Evolutionary conservation across 2,113 vertebrate genomes (phyloP), one percentile per base, ranked within the genome.

Genomic region (Corydoras maculifer): DNA sequence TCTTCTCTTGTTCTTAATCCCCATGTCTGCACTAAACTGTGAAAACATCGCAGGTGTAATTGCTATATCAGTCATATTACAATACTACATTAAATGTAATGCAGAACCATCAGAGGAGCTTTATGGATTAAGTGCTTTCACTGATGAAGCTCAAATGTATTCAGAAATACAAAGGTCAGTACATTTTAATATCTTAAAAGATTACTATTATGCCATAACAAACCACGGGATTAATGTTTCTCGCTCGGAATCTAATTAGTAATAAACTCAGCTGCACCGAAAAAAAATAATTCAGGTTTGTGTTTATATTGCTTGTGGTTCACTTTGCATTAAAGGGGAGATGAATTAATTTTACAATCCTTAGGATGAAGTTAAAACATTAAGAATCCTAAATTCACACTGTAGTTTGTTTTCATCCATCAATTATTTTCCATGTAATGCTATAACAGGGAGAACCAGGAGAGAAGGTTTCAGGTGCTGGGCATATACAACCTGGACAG

Each of bases 111-210:
- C 65, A 54, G 60, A 63, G 12, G 55, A 7, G 31, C 25, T 3
- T 14, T 13, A 12, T 25, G 30, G 49, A n/a, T 6, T 54, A 30
- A 64, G 32, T 29, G 61, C 32, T 71, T 58, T 49, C 11, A 50
- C 55, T 30, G 55, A 15, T 11, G 1, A 68, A 48, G 54, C 4
- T 43, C 15, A 5, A 29, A 30, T 50, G 11, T 53, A 25, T 29
- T 8, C 51, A 57, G 48, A 31, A 5, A 64, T 31, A n/a, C 18
- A 32, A 60, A 60, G 48, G 3, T 18, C 35, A 58, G 5, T 31
- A 8, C 6, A 25, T 50, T 43, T 30, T 64, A 57, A 63, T 9
- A 57, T 13, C 51, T 35, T 67, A 67, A 70, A 62, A 51, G 13
- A 25, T 35, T 70, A 62, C 11, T 2, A 50, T 18, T 5, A 35